Percentiles rank a stretch among this genome's conserved stretches.
Evolutionary conservation across 2,797 vertebrate species (phyloP).

Genomic region (Tympanoctomys barrerae): DNA sequence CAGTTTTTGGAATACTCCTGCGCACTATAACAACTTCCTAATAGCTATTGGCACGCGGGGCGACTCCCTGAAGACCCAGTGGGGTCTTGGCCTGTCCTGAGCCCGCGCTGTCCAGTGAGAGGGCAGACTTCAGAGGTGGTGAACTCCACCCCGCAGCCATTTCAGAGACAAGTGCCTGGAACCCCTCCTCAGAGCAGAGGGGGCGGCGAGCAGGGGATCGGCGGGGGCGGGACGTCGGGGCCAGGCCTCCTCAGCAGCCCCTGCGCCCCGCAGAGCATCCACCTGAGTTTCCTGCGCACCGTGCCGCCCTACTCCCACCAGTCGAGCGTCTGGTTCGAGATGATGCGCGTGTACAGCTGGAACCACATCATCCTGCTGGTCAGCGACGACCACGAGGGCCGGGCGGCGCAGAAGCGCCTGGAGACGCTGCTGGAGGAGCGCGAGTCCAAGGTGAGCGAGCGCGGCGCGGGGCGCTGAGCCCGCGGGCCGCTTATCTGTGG

Average conservation of each 20-base stretch:
- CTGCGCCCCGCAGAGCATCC: conserved; percentile 93
- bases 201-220: not conserved
- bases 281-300: conserved; percentile 97
- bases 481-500: conserved; percentile 90
- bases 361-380: conserved; percentile 99
- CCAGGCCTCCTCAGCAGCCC: not conserved
- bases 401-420: conserved; percentile 98
- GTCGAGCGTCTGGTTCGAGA: conserved; percentile 99
- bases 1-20: not conserved
- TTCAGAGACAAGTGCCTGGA: not conserved
- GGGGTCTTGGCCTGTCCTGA: too few species aligned
- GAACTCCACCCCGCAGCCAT: not conserved
- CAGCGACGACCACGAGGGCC: conserved; percentile 98
- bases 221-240: not conserved
- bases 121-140: too few species aligned
- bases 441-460: conserved; percentile 98
- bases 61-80: fast-evolving
- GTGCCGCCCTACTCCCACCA: conserved; percentile 99
- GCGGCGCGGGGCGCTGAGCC: conserved; percentile 27
- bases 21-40: not conserved
- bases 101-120: fast-evolving
- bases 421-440: conserved; percentile 98
- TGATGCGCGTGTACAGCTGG: conserved; percentile 99
- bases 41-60: not conserved
- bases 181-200: not conserved